Evolutionary conservation across 2,888 invertebrate genomes (phyloP).

Genomic region (Pterostichus niger): DNA sequence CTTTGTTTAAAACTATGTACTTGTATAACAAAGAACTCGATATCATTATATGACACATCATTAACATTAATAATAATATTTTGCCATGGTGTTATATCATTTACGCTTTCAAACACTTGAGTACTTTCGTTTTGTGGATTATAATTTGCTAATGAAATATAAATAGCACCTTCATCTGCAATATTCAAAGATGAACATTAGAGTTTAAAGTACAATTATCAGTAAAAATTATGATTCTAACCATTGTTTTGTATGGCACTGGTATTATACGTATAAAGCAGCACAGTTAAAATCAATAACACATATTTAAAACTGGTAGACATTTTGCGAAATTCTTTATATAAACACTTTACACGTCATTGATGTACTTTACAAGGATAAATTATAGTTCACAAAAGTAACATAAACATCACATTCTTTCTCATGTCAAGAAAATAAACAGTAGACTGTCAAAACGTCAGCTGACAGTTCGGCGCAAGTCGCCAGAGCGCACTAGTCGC

Average conservation of each 20-base stretch:
- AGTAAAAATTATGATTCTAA: constrained; percentile 26
- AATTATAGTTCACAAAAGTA: constrained; percentile 42
- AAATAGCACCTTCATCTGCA: constrained; percentile 69
- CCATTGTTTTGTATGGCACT: constrained; percentile 56
- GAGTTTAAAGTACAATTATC: background rate
- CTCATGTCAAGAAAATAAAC: constrained; percentile 33
- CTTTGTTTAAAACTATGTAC: constrained; percentile 81
- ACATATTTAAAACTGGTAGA: constrained; percentile 12
- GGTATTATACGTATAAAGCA: constrained; percentile 2
- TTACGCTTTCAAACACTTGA: constrained; percentile 71
- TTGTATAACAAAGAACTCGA: constrained; percentile 83
- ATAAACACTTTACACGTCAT: constrained; percentile 27
- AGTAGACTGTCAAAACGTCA: constrained; percentile 59
- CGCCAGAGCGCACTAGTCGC: constrained; percentile 79
- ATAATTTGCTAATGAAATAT: constrained; percentile 72
- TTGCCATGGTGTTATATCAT: constrained; percentile 70
- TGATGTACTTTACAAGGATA: constrained; percentile 11
- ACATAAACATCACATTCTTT: constrained; percentile 60
- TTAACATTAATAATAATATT: constrained; percentile 73
- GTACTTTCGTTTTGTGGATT: constrained; percentile 69
- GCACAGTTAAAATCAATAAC: constrained; percentile 50
- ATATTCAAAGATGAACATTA: constrained; percentile 59
- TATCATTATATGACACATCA: constrained; percentile 75
- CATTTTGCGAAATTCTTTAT: constrained; percentile 27
- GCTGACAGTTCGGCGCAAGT: constrained; percentile 71